phyloP scores from a whole-genome alignment of 2,888 invertebrate genomes.

The Dasysyrphus albostriatus region DNA sequence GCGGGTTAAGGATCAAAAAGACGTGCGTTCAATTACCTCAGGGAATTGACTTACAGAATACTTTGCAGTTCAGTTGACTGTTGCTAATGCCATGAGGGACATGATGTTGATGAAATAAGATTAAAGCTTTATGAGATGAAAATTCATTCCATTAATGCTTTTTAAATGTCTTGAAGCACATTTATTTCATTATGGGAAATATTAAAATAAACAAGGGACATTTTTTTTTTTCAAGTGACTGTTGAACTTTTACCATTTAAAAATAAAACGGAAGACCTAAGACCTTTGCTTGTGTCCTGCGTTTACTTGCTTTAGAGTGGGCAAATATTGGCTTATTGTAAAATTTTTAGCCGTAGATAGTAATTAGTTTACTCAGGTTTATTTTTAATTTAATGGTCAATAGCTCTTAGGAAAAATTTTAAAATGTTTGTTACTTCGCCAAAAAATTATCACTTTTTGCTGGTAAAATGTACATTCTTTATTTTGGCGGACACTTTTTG shows the following conservation, averaged over 20 bases:
- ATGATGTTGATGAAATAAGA: conserved; percentile 18
- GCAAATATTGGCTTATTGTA: too few relatives aligned
- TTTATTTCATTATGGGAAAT: neutral
- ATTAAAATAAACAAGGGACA: conserved; percentile 4
- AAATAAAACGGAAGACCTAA: neutral
- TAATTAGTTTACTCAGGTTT: too few relatives aligned
- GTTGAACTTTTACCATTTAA: neutral
- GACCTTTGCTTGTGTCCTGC: neutral
- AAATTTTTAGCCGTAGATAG: too few relatives aligned
- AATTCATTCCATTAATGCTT: conserved; percentile 46
- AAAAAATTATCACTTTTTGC: too few relatives aligned
- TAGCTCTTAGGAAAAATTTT: too few relatives aligned
- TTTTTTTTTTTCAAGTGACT: neutral
- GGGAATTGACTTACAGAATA: conserved; percentile 63
- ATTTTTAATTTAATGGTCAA: too few relatives aligned
- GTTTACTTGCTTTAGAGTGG: neutral
- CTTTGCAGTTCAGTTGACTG: conserved; percentile 61
- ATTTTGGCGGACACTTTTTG: too few relatives aligned
- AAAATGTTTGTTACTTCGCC: too few relatives aligned
- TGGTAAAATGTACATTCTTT: too few relatives aligned
- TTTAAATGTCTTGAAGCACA: conserved; percentile 15
- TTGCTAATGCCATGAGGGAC: conserved; percentile 36
- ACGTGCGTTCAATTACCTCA: conserved; percentile 58
- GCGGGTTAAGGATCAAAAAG: neutral
- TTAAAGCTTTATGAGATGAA: conserved; percentile 45